These are phyloP conservation scores for Drosophila demipolita DNA, from an alignment of 2,888 invertebrate species.

Conservation along the genomic window DNA sequence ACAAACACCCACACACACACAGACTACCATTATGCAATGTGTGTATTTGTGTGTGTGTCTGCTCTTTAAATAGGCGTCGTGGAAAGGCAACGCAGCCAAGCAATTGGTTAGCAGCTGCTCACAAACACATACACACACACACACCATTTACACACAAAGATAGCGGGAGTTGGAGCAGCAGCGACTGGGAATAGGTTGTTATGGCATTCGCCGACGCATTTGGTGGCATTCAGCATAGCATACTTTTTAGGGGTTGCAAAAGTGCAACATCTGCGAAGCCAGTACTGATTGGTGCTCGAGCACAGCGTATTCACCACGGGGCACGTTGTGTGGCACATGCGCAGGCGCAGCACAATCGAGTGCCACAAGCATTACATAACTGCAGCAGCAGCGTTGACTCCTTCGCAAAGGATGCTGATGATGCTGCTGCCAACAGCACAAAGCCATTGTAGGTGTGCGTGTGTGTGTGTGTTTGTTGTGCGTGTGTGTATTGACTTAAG, in stretches of 20 bases:
- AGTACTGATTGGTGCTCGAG: constrained; percentile 65
- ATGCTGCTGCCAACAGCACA: constrained; percentile 26
- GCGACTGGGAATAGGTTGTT: constrained; percentile 60
- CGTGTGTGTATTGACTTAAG: constrained; percentile 17
- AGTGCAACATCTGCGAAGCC: constrained; percentile 50
- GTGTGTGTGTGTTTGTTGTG: constrained; percentile 6
- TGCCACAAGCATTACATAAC: constrained; percentile 52
- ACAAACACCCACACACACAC: background rate
- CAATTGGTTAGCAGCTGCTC: constrained; percentile 73
- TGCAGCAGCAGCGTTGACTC: constrained; percentile 36
- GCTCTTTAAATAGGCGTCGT: constrained; percentile 41
- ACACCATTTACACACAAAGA: background rate
- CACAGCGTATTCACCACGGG: constrained; percentile 60
- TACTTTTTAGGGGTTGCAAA: constrained; percentile 79
- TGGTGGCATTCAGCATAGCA: constrained; percentile 70
- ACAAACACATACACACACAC: constrained; percentile 1
- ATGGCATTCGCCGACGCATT: constrained; percentile 72
- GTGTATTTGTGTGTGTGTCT: constrained; percentile 7
- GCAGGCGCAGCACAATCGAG: constrained; percentile 68
- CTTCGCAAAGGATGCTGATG: constrained; percentile 23
- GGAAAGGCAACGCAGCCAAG: constrained; percentile 43
- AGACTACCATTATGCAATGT: constrained; percentile 46
- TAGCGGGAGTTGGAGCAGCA: background rate
- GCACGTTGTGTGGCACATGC: constrained; percentile 49
- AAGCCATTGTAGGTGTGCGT: constrained; percentile 4